These are phyloP conservation scores for Butorides virescens DNA, from an alignment of 2,113 vertebrate genomes.

Conservation along the genomic window DNA sequence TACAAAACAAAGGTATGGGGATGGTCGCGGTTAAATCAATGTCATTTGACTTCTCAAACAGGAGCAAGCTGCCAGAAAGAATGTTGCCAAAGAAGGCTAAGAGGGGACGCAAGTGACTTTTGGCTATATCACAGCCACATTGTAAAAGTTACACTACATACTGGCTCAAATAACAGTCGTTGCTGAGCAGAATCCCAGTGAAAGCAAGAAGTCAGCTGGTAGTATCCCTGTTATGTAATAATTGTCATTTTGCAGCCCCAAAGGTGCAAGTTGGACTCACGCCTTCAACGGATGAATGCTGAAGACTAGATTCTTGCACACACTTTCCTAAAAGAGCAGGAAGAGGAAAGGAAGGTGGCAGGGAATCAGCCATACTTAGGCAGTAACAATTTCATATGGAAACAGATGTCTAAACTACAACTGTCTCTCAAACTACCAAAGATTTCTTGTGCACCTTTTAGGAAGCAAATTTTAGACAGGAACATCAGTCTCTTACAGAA, in stretches of 20 bases:
- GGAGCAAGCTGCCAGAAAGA: not conserved
- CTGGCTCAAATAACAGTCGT: not conserved
- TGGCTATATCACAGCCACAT: not conserved
- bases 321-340: not conserved
- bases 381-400: not conserved
- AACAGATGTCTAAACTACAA: not conserved
- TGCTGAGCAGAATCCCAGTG: not conserved
- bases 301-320: not conserved
- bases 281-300: not conserved
- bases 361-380: not conserved
- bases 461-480: not conserved
- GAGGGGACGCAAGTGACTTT: not conserved
- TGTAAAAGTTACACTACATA: not conserved
- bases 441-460: not conserved
- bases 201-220: not conserved
- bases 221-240: not conserved
- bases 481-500: not conserved
- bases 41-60: not conserved
- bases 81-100: not conserved
- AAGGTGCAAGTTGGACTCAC: not conserved
- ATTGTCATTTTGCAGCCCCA: not conserved
- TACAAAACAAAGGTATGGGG: not conserved
- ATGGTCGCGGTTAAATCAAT: not conserved
- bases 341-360: not conserved
- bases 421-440: not conserved